These are phyloP conservation scores for Drosophila pullipes DNA, from an alignment of 2,888 invertebrate species.

Conservation along the genomic window DNA sequence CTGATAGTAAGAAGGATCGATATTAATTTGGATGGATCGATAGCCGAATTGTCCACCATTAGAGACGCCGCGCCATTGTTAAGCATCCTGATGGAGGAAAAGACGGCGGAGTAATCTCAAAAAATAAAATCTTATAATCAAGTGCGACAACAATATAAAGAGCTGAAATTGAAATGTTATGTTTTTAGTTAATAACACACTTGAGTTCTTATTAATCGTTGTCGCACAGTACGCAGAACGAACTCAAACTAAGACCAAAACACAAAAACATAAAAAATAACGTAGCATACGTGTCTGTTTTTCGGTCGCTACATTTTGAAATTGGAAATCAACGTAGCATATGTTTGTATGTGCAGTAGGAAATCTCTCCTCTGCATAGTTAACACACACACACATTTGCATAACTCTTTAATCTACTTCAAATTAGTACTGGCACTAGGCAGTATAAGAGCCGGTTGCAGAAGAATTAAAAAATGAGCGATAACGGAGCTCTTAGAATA, in stretches of 20 bases:
- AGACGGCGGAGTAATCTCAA: neutral
- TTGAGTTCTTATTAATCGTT: neutral
- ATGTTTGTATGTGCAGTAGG: neutral
- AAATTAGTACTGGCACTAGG: neutral
- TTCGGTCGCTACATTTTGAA: neutral
- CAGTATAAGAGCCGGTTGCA: neutral
- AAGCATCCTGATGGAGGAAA: neutral
- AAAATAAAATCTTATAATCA: neutral
- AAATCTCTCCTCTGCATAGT: neutral
- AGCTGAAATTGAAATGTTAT: neutral
- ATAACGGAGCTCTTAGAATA: neutral
- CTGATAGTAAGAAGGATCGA: neutral
- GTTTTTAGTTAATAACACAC: neutral
- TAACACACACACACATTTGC: neutral
- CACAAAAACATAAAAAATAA: neutral
- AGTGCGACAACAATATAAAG: neutral
- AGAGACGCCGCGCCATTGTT: neutral
- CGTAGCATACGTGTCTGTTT: neutral
- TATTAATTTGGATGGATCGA: neutral
- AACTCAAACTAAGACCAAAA: neutral
- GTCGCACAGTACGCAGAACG: neutral
- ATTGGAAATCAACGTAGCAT: neutral
- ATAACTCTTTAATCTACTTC: neutral
- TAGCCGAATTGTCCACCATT: neutral
- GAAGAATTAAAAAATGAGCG: neutral